Base-by-base conservation (phyloP, 2,888 invertebrate genomes). In the Harmothoe impar region DNA sequence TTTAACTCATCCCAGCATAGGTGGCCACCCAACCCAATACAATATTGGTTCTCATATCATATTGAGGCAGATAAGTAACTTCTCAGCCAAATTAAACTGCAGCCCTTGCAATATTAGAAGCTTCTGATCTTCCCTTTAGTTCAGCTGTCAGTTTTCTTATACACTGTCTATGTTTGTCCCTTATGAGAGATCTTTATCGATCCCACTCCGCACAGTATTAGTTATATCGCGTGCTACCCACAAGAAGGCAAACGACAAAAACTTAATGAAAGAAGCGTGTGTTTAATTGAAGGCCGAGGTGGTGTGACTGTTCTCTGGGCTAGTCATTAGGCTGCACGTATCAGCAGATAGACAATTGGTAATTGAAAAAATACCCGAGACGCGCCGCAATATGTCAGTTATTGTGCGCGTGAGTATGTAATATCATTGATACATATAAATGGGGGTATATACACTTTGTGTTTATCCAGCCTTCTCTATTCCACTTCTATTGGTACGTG, bases 31-130 rank as follows among this genome's bases (percentile, higher is more conserved):
- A n/a, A n/a, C n/a, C n/a, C n/a, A n/a, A n/a, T n/a, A n/a, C n/a
- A n/a, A n/a, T n/a, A n/a, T n/a, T n/a, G n/a, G n/a, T n/a, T n/a
- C n/a, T n/a, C n/a, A n/a, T n/a, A n/a, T n/a, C n/a, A n/a, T n/a
- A n/a, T n/a, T n/a, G n/a, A n/a, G n/a, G n/a, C n/a, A 99, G 96
- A 99, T 99, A 93, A 97, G 99, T 92, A 99, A 99, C 96, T 97
- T 99, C 43, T 43, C 5, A 7, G 10, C 10, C 3, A 43, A 43
- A 43, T 10, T 10, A 43, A 43, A 43, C 43, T 43, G 43, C 43
- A 43, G 3, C 43, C 43, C 43, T 43, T 43, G 10, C 43, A 7
- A 43, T 43, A 43, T 43, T 10, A 43, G 43, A 43, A 43, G 43
- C 43, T 43, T n/a, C 43, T 43, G 43, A 43, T 43, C 43, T 10